phyloP scores from a whole-genome alignment of 2,113 vertebrate genomes.

The Hyaena hyaena region DNA sequence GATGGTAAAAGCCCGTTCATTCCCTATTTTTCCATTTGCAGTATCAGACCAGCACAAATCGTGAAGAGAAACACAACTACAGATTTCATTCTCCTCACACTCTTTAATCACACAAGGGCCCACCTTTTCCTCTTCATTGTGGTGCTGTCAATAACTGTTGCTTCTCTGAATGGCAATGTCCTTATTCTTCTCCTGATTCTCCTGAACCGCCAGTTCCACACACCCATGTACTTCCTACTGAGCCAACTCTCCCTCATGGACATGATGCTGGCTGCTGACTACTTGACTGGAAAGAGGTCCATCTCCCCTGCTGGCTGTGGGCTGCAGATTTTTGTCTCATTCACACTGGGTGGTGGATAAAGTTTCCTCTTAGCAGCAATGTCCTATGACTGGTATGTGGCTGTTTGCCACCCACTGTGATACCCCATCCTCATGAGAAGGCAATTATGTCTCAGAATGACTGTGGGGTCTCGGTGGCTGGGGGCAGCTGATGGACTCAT shows the following conservation, averaged over 20 bases:
- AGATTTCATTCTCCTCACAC: neutral
- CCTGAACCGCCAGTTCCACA: neutral
- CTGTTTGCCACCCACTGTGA: neutral
- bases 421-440: neutral
- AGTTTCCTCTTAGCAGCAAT: slow-evolving; percentile 33
- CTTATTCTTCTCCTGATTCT: slow-evolving; percentile 7
- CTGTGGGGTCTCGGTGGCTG: neutral
- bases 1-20: neutral
- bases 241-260: slow-evolving; percentile 26
- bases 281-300: neutral
- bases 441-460: neutral
- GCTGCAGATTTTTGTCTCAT: slow-evolving; percentile 7
- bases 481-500: neutral
- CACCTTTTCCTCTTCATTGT: neutral
- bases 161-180: neutral
- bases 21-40: neutral
- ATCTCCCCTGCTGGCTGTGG: neutral
- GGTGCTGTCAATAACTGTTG: neutral
- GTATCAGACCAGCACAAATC: neutral
- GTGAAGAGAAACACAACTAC: neutral
- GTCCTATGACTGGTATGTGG: slow-evolving; percentile 43
- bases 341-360: neutral
- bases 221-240: neutral
- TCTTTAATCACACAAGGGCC: neutral
- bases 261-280: neutral